Conservation (phyloP, 1,140 invertebrate genomes). For the Probaryconus sp. region DNA sequence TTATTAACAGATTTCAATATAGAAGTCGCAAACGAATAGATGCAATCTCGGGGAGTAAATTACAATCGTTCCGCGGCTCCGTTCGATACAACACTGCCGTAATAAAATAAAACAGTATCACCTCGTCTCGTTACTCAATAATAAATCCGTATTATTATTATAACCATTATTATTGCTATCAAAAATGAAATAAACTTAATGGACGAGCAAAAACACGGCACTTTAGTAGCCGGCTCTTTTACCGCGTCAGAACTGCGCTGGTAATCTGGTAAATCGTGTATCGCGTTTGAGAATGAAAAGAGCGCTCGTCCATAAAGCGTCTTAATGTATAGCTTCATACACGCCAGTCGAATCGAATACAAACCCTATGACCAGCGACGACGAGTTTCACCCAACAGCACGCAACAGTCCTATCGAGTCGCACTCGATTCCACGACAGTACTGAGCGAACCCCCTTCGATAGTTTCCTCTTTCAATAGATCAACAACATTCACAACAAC, state of each 20-base stretch:
- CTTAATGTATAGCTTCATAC: conserved; percentile 59
- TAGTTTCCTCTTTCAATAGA: too few relatives aligned
- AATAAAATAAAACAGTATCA: conserved; percentile 44
- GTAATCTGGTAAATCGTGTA: conserved; percentile 62
- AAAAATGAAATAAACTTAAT: conserved; percentile 61
- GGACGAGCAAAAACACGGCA: conserved; percentile 48
- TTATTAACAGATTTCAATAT: conserved; percentile 33
- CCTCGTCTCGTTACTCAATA: conserved; percentile 27
- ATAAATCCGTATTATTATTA: conserved; percentile 56
- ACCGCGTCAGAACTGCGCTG: conserved; percentile 32
- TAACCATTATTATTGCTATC: conserved; percentile 45
- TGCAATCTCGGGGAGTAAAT: conserved; percentile 41
- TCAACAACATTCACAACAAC: too few relatives aligned
- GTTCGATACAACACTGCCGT: conserved; percentile 13
- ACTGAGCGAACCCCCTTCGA: too few relatives aligned
- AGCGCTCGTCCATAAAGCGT: conserved; percentile 58
- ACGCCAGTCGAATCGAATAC: conserved; percentile 59
- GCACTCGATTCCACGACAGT: too few relatives aligned
- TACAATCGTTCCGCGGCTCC: conserved; percentile 22
- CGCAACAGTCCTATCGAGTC: conserved; percentile 55
- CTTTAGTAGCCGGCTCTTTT: conserved; percentile 53
- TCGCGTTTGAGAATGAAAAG: conserved; percentile 59
- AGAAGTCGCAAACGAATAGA: conserved; percentile 40
- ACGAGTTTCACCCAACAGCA: conserved; percentile 53
- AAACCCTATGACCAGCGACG: conserved; percentile 52